A percentile compares a stretch with the other conserved stretches of the same genome.
Evolutionary conservation across 2,797 vertebrate genomes (phyloP).

Genomic region (Sus cebifrons): DNA sequence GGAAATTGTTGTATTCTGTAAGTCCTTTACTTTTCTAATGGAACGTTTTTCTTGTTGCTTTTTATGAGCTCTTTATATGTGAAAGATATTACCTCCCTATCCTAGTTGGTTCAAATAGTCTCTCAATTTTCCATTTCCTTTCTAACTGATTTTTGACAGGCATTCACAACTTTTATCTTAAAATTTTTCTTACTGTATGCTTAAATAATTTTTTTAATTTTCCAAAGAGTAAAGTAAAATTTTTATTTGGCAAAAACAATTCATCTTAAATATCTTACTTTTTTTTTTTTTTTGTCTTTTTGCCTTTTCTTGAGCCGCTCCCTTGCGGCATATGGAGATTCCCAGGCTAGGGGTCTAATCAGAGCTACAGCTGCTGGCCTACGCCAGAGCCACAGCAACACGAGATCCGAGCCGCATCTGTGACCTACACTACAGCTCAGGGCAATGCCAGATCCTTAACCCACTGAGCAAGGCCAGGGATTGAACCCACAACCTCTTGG

Average conservation of each 20-base stretch:
- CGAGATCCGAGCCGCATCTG: too few relatives aligned
- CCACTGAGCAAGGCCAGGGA: too few relatives aligned
- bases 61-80: background rate
- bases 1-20: background rate
- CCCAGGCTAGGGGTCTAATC: too few relatives aligned
- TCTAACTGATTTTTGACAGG: background rate
- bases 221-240: background rate
- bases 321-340: too few relatives aligned
- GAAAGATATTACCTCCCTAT: background rate
- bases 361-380: too few relatives aligned
- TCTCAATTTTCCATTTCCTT: background rate
- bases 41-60: conserved; percentile 29
- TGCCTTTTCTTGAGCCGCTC: too few relatives aligned
- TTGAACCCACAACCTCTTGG: too few relatives aligned
- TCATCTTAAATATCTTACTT: background rate
- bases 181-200: background rate
- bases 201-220: background rate
- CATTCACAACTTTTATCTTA: background rate
- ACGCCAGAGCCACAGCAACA: too few relatives aligned
- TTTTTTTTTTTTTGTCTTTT: background rate
- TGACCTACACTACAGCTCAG: too few relatives aligned
- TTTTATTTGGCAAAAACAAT: background rate
- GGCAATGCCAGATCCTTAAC: too few relatives aligned
- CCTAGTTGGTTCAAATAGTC: background rate
- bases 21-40: background rate